These are phyloP conservation scores for Natator depressus DNA, from an alignment of 2,113 vertebrate genomes.

Conservation along the genomic window DNA sequence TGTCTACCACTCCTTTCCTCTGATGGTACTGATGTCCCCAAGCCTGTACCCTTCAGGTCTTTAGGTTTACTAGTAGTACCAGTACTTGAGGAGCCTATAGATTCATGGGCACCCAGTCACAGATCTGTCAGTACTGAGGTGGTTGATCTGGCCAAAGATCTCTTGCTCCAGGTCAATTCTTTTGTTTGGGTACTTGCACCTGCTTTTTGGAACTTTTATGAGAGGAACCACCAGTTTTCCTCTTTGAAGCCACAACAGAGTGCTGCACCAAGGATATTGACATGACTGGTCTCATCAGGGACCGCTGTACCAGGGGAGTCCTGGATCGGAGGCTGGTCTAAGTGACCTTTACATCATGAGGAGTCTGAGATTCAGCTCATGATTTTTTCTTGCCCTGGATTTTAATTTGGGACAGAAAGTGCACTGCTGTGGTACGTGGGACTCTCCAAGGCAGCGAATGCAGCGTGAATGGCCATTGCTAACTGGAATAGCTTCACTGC, in stretches of 20 bases:
- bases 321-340: neutral
- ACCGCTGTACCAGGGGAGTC: neutral
- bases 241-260: neutral
- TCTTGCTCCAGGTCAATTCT: neutral
- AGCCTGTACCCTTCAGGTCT: neutral
- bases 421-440: neutral
- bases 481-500: neutral
- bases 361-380: neutral
- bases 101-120: neutral
- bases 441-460: neutral
- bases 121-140: neutral
- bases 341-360: neutral
- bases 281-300: neutral
- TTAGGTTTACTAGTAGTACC: neutral
- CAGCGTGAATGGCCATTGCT: neutral
- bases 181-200: neutral
- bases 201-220: neutral
- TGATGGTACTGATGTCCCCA: neutral
- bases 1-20: neutral
- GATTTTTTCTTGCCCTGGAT: neutral
- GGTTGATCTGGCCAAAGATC: neutral
- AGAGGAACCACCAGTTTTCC: neutral
- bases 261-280: neutral
- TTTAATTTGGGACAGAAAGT: neutral
- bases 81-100: neutral